These are phyloP conservation scores for Cisticola juncidis DNA, from an alignment of 2,113 vertebrate species.

Conservation along the genomic window DNA sequence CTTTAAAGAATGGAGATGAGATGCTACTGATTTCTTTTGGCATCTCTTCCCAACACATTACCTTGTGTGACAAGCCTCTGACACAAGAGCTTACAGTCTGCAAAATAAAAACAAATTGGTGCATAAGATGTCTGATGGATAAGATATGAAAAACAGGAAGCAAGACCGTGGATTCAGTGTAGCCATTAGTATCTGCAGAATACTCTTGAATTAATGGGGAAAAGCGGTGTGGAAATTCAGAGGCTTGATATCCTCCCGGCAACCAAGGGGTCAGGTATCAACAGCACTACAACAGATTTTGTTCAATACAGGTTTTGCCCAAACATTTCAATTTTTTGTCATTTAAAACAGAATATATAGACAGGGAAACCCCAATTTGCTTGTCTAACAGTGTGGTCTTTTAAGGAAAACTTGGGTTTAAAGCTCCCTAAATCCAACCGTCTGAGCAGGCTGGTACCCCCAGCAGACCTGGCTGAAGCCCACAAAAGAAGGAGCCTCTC, in stretches of 20 bases:
- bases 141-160: background rate
- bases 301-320: background rate
- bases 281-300: background rate
- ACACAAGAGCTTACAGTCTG: background rate
- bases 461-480: background rate
- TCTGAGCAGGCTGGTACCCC: background rate
- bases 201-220: background rate
- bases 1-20: background rate
- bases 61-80: slow-evolving; percentile 32
- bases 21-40: slow-evolving; percentile 21
- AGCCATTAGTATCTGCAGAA: background rate
- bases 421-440: background rate
- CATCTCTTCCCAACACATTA: slow-evolving; percentile 27
- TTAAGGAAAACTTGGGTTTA: background rate
- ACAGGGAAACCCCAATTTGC: rapidly evolving
- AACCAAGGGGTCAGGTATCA: background rate
- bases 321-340: background rate
- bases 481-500: background rate
- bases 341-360: background rate
- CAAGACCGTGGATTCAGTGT: background rate
- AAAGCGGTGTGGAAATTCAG: background rate
- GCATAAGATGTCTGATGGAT: background rate
- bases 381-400: background rate
- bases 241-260: background rate
- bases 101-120: slow-evolving; percentile 42